Base-by-base conservation (phyloP, 2,113 vertebrate species). In the Oenanthe melanoleuca region DNA sequence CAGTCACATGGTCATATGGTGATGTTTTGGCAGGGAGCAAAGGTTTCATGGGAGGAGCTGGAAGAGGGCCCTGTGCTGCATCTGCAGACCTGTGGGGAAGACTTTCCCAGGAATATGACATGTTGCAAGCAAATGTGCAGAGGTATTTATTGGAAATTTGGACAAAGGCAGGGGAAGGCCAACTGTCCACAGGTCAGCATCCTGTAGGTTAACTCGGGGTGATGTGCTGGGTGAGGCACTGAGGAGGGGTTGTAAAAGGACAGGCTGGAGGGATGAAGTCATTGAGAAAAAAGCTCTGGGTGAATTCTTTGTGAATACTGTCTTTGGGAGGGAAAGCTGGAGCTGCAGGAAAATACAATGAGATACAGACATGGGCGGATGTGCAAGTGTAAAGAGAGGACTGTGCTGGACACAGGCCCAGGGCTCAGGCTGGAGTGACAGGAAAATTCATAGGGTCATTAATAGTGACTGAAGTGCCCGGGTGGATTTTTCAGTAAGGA, bases 291-390 rank as follows among this genome's bases (percentile, higher is more conserved):
- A 77, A 64, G 60, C 57, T 84, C 63, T 1, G 2, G 80, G 78
- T 6, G 37, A 93, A 93, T 95, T 91, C 80, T 94, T 95, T 90
- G 47, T 94, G 92, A 88, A 93, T 95, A 63, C 26, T 83, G 86
- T 95, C 64, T 95, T 95, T 93, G 86, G 86, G 86, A 93, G 56
- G 86, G 88, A 92, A 73, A 29, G 60, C 79, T 95, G 84, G 78
- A 89, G 52, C 84, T 61, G 75, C 63, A 78, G 47, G 75, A 44
- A 93, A 90, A 74, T 23, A 93, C 80, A 90, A 38, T 80, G 75
- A 92, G 86, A 86, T 69, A 88, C 38, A 92, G 92, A 86, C 24
- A 83, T 6, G 59, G 90, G 67, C 56, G 42, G 75, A 88, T 86
- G 64, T 80, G 72, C 16, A 45, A 57, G 45, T 44, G 64, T 21